Base-by-base conservation (phyloP, 2,888 invertebrate genomes). In the Odontomyia ornata region DNA sequence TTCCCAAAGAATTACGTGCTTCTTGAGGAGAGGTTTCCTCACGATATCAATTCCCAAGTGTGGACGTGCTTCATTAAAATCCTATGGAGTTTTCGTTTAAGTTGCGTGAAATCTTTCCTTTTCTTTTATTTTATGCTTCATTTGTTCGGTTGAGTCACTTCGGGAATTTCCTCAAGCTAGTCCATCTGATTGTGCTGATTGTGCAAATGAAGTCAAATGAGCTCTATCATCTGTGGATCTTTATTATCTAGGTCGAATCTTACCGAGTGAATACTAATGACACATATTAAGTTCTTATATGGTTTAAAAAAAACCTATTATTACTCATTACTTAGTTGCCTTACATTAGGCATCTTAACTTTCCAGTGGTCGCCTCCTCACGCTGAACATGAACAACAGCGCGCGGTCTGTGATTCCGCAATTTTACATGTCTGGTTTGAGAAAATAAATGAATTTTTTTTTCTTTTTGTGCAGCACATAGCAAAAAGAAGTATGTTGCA, bases 51-150 rank as follows among this genome's bases (percentile, higher is more conserved):
- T 76, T 76, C 56, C 43, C 52, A 23, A 46, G 18, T 67, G 67
- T 23, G 69, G 69, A 76, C 69, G 76, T 76, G 76, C 76, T 76
- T 76, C 76, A 76, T 76, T 76, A 76, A 76, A 76, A 76, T 76
- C 76, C 67, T 67, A 76, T 76, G 76, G 56, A 76, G 69, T 76
- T 76, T 76, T 76, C 76, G 67, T 57, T 69, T 76, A 46, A 60
- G 67, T 76, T 76, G 76, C 76, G 76, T 76, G 23, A 76, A 76
- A 69, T 76, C 21, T 67, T 46, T 69, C 36, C 36, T 15, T 56
- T 67, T 67, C 67, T 67, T 76, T 69, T 64, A 67, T 67, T 76
- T 72, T 76, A 57, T 76, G 76, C 56, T 69, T 28, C 69, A 76
- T 76, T 76, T 46, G 43, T 21, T 62, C 75, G 25, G 43, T 43